Evolutionary conservation across 2,113 vertebrate species (phyloP).

Genomic region (Phrynosoma blainvillii): DNA sequence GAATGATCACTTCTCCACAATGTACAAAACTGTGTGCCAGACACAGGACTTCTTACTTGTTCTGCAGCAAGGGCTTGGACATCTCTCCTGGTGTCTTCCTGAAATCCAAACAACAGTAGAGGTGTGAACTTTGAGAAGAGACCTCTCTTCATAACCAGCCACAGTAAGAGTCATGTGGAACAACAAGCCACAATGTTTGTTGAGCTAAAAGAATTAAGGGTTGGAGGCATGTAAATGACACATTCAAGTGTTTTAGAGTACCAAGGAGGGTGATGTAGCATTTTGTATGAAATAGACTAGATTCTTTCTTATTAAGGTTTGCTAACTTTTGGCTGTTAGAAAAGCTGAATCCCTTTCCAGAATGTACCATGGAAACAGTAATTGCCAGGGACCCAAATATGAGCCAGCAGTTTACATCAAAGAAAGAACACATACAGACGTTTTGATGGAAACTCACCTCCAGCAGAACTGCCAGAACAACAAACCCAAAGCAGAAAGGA

Average conservation of each 20-base stretch:
- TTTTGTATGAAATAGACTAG: background rate
- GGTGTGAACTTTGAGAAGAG: background rate
- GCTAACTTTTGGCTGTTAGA: background rate
- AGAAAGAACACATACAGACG: background rate
- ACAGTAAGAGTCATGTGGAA: background rate
- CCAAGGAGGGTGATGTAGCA: background rate
- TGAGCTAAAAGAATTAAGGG: background rate
- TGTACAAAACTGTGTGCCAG: background rate
- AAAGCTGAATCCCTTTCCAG: background rate
- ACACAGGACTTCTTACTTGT: conserved; percentile 46
- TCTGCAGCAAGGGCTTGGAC: conserved; percentile 35
- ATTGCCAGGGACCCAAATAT: background rate
- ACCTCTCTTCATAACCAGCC: background rate
- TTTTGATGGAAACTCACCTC: conserved; percentile 59
- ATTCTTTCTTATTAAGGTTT: background rate
- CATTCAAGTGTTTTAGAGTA: background rate
- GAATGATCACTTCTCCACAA: background rate
- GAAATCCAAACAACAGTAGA: conserved; percentile 28
- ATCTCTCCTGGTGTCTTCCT: background rate
- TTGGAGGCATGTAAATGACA: background rate
- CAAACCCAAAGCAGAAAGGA: conserved; percentile 68
- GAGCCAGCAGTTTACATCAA: background rate
- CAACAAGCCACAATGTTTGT: background rate
- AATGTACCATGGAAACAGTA: background rate
- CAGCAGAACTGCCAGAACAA: background rate